These are phyloP conservation scores for Heliconius melpomene DNA, from an alignment of 1,140 invertebrate genomes.

Conservation along the genomic window DNA sequence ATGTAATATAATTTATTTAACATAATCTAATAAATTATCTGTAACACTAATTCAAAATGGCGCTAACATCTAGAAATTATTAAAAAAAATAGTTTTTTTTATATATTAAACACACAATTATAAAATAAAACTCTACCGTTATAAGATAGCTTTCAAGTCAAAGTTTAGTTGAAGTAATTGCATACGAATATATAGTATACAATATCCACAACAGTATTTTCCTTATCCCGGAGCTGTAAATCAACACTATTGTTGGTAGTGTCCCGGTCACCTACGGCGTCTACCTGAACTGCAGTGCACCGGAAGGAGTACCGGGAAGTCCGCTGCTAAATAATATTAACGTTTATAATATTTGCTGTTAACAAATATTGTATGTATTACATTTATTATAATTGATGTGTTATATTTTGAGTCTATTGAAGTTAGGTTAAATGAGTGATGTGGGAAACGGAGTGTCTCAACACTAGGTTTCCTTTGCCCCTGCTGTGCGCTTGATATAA, in stretches of 20 bases:
- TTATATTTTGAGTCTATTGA: background rate
- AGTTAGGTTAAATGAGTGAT: no score
- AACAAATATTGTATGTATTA: background rate
- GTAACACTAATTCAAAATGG: background rate
- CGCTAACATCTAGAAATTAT: no score
- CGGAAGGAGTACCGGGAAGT: conserved; percentile 10
- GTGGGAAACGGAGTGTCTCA: no score
- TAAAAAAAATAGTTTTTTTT: no score
- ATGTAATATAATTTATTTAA: background rate
- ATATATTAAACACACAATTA: no score
- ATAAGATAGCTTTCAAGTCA: no score
- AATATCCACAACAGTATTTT: conserved; percentile 7
- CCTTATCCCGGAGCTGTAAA: conserved; percentile 12
- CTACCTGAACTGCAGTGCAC: conserved; percentile 18
- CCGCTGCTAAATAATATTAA: conserved; percentile 17
- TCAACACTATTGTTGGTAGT: conserved; percentile 3
- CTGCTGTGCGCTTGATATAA: no score
- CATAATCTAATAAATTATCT: background rate
- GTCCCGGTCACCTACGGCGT: conserved; percentile 10
- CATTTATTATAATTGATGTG: background rate
- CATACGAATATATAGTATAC: background rate
- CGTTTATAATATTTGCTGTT: conserved; percentile 4
- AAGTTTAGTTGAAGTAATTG: background rate
- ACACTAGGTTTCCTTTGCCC: no score
- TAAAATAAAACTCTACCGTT: no score